phyloP scores from a whole-genome alignment of 2,113 vertebrate species.

The Salvelinus sp. region DNA sequence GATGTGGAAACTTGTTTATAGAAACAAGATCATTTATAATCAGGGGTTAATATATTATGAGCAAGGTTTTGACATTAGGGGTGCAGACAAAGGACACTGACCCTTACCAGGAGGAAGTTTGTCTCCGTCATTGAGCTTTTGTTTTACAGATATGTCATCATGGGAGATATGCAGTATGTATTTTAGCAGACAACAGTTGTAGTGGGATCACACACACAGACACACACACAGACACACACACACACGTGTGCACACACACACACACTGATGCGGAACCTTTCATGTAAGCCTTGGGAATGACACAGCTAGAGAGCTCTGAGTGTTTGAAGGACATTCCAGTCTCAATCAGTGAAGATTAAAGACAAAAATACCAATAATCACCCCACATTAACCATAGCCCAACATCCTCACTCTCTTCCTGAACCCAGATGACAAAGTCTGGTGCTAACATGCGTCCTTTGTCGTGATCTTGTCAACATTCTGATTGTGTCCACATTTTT shows the following conservation, averaged over 20 bases:
- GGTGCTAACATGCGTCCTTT: background rate
- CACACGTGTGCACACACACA: constrained; percentile 2
- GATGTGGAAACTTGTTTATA: background rate
- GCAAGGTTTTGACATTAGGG: background rate
- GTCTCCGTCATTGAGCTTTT: background rate
- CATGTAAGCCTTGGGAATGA: too few relatives aligned
- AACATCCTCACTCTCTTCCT: too few relatives aligned
- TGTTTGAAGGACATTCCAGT: too few relatives aligned
- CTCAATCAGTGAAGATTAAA: too few relatives aligned
- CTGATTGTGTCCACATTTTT: too few relatives aligned
- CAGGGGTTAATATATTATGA: background rate
- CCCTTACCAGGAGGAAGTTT: background rate
- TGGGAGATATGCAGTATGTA: background rate
- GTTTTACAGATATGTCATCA: background rate
- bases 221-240: constrained; percentile 5
- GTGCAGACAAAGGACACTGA: background rate
- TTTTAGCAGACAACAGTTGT: background rate
- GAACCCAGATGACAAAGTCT: background rate
- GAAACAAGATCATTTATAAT: background rate
- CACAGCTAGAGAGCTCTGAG: too few relatives aligned
- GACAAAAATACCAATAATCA: too few relatives aligned
- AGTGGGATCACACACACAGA: background rate
- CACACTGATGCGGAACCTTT: too few relatives aligned
- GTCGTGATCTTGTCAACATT: too few relatives aligned
- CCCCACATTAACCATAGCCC: too few relatives aligned